Evolutionary conservation across 2,888 invertebrate species (phyloP).

Genomic region (Campaea margaritaria): DNA sequence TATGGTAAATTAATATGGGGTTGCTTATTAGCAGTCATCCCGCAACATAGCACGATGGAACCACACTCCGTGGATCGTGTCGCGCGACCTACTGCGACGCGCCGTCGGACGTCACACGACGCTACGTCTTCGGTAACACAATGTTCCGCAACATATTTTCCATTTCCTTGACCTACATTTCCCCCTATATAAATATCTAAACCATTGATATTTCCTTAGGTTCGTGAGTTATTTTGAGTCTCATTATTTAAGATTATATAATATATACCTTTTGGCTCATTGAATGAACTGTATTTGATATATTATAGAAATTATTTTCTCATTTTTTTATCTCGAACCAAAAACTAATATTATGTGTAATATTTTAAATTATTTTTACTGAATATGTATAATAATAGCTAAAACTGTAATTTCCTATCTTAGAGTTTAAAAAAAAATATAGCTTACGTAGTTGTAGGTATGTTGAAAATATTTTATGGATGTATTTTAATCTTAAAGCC

Average conservation of each 20-base stretch:
- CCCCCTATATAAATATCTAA: neutral
- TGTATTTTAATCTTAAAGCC: slow-evolving; percentile 14
- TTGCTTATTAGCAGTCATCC: too few species aligned
- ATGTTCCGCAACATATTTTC: too few species aligned
- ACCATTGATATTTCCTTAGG: slow-evolving; percentile 6
- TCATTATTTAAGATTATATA: slow-evolving; percentile 14
- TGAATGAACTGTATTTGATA: too few species aligned
- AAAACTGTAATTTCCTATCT: neutral
- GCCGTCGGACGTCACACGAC: too few species aligned
- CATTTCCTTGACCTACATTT: neutral
- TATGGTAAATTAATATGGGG: too few species aligned
- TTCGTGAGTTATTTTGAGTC: slow-evolving; percentile 26
- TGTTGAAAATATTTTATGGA: slow-evolving; percentile 38
- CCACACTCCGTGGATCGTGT: too few species aligned
- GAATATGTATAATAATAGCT: neutral
- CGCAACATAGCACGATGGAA: too few species aligned
- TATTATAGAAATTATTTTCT: neutral
- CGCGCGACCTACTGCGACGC: too few species aligned
- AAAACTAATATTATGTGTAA: neutral
- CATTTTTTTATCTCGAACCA: too few species aligned
- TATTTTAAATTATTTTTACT: neutral
- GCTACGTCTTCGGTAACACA: too few species aligned
- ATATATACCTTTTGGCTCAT: slow-evolving; percentile 1
- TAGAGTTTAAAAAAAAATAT: neutral
- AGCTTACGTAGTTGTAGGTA: slow-evolving; percentile 26